Percentiles rank a stretch among this genome's conserved stretches.
phyloP scores from a whole-genome alignment of 2,797 vertebrate genomes.

The Melanogrammus aeglefinus region DNA sequence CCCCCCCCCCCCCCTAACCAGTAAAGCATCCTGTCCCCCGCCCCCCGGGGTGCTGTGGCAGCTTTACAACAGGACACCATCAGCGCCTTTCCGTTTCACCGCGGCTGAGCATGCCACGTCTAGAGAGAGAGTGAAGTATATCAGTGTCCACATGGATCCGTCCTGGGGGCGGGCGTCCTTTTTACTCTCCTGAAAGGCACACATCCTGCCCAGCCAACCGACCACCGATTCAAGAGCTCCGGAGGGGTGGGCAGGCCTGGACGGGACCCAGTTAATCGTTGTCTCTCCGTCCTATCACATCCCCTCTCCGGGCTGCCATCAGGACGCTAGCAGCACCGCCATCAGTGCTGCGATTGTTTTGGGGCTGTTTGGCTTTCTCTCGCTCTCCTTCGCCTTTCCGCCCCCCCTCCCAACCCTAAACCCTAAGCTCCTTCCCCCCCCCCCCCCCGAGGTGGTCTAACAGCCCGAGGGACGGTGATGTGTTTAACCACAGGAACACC shows the following conservation, averaged over 20 bases:
- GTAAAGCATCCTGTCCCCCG: no score
- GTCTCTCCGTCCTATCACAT: conserved; percentile 47
- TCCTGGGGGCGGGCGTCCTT: background rate
- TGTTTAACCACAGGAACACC: conserved; percentile 10
- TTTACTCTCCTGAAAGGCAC: no score
- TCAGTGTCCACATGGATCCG: no score
- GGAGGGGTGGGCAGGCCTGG: conserved; percentile 34
- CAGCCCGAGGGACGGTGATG: conserved; percentile 14
- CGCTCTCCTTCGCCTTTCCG: conserved; percentile 39
- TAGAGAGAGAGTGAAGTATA: no score
- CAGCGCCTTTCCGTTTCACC: no score
- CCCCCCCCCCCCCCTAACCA: no score
- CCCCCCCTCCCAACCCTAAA: conserved; percentile 23
- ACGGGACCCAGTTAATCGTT: conserved; percentile 51
- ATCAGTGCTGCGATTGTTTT: conserved; percentile 36
- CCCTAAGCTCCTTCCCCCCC: no score
- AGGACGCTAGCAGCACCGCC: conserved; percentile 29
- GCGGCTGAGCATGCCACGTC: no score
- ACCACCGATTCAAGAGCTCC: conserved; percentile 53
- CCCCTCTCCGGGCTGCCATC: conserved; percentile 61
- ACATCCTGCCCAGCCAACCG: conserved; percentile 56
- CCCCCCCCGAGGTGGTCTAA: background rate
- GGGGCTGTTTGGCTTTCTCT: conserved; percentile 29
- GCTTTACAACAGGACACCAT: no score
- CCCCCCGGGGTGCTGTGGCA: no score